These are phyloP conservation scores for Doris montereyensis DNA, from an alignment of 2,888 invertebrate species.

Conservation along the genomic window DNA sequence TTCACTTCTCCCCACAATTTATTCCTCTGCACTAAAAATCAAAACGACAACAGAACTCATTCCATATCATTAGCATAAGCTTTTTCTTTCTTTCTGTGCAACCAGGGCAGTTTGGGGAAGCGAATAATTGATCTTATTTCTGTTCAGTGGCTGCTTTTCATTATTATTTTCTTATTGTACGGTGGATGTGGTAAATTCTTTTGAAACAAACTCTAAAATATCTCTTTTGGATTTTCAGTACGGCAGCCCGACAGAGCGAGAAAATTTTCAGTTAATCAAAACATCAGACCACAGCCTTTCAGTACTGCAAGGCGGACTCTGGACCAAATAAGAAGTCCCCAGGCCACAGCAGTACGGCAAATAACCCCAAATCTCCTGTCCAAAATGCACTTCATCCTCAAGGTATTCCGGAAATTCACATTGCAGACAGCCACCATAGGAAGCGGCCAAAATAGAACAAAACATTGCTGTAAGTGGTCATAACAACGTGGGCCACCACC, in stretches of 20 bases:
- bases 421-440: not conserved
- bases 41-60: too few species aligned
- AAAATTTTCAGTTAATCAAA: constrained; percentile 23
- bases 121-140: too few species aligned
- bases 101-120: too few species aligned
- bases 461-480: not conserved
- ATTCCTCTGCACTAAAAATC: too few species aligned
- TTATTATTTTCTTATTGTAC: too few species aligned
- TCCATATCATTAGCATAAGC: too few species aligned
- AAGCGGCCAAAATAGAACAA: not conserved
- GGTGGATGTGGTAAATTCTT: too few species aligned
- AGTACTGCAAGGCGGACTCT: constrained; percentile 22
- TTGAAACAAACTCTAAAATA: too few species aligned
- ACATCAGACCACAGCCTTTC: constrained; percentile 17
- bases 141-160: too few species aligned
- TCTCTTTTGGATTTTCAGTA: constrained; percentile 31
- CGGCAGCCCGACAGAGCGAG: constrained; percentile 39
- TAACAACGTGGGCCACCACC: not conserved
- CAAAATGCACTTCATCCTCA: not conserved
- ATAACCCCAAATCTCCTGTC: not conserved
- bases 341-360: constrained; percentile 9
- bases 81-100: too few species aligned
- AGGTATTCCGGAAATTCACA: not conserved
- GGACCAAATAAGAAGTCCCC: constrained; percentile 28
- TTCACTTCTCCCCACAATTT: too few species aligned